Percentiles rank a stretch among this genome's conserved stretches.
phyloP scores from a whole-genome alignment of 1,140 invertebrate species.

The Drosophila fuyamai region DNA sequence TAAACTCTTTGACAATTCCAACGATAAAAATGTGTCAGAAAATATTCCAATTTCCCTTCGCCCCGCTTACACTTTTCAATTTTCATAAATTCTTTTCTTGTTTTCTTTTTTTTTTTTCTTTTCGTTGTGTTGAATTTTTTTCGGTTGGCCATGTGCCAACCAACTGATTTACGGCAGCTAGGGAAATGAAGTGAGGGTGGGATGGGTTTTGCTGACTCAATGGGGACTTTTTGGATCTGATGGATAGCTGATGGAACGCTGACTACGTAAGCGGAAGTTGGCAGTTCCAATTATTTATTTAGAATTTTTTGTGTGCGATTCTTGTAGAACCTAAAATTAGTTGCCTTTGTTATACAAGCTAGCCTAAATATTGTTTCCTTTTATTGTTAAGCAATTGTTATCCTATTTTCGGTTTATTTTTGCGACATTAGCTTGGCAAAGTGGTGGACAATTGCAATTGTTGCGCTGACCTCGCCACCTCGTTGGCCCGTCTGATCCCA shows the following conservation, averaged over 20 bases:
- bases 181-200: constrained; percentile 25
- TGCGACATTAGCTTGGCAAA: constrained; percentile 48
- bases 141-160: constrained; percentile 58
- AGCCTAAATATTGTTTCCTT: constrained; percentile 26
- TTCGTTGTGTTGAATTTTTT: constrained; percentile 5
- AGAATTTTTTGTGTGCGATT: constrained; percentile 11
- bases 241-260: constrained; percentile 52
- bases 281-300: constrained; percentile 75
- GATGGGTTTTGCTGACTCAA: constrained; percentile 47
- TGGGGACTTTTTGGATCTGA: constrained; percentile 46
- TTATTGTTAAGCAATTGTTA: constrained; percentile 60
- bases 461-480: constrained; percentile 44
- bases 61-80: constrained; percentile 64
- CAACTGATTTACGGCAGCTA: constrained; percentile 67
- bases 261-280: constrained; percentile 64
- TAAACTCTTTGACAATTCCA: constrained; percentile 80
- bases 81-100: constrained; percentile 63
- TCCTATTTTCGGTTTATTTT: constrained; percentile 26
- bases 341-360: constrained; percentile 57
- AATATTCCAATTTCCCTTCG: constrained; percentile 54
- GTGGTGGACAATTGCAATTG: constrained; percentile 70
- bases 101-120: not conserved
- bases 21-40: constrained; percentile 78
- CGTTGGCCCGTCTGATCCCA: constrained; percentile 15
- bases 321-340: constrained; percentile 38